Evolutionary conservation across 1,140 invertebrate genomes (phyloP).

Genomic region (Druon quercuslanigerum): DNA sequence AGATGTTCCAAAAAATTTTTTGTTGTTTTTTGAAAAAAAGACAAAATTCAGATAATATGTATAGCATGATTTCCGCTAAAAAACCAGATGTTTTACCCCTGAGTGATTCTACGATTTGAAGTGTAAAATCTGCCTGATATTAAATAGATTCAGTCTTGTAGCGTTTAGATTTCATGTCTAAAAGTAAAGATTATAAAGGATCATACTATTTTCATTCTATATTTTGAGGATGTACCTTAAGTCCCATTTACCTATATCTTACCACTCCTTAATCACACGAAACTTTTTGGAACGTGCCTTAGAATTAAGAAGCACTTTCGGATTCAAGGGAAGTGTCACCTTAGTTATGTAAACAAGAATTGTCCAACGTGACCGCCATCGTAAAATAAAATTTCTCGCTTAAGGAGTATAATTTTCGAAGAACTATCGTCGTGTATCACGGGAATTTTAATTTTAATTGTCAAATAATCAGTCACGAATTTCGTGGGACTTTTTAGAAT

Average conservation of each 20-base stretch:
- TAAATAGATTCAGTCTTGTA: too few relatives aligned
- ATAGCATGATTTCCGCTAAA: too few relatives aligned
- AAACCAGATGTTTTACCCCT: too few relatives aligned
- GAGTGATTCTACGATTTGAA: too few relatives aligned
- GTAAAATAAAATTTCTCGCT: slow-evolving; percentile 30
- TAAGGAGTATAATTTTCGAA: slow-evolving; percentile 21
- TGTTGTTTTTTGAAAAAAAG: too few relatives aligned
- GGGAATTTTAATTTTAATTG: slow-evolving; percentile 25
- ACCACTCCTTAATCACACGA: slow-evolving; percentile 8
- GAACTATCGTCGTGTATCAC: slow-evolving; percentile 3
- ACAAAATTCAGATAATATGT: too few relatives aligned
- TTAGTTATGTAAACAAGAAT: slow-evolving; percentile 69
- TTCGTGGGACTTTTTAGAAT: background rate
- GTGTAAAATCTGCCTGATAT: too few relatives aligned
- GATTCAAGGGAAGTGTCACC: slow-evolving; percentile 59
- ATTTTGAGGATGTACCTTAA: background rate
- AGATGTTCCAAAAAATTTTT: too few relatives aligned
- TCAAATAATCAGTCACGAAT: slow-evolving; percentile 13
- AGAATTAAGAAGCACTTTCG: slow-evolving; percentile 54
- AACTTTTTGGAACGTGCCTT: slow-evolving; percentile 49
- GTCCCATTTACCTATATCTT: slow-evolving; percentile 4
- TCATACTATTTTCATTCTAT: background rate
- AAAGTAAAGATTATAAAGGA: background rate
- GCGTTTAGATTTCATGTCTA: too few relatives aligned
- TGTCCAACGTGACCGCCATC: slow-evolving; percentile 67